phyloP scores from a whole-genome alignment of 2,797 vertebrate species.

The Chrosomus eos region DNA sequence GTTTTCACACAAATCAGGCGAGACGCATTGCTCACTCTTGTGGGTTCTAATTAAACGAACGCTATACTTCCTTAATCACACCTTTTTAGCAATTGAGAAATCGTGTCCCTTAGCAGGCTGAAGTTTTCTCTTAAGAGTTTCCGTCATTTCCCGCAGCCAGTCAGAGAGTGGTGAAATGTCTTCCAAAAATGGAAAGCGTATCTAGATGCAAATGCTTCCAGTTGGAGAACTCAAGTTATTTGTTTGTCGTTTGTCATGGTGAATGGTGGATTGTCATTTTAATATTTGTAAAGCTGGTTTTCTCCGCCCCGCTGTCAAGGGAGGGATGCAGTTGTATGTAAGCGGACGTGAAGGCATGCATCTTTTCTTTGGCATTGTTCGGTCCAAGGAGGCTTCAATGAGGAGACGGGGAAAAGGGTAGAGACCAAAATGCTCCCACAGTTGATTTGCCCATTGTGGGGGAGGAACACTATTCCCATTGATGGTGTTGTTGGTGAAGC shows the following conservation, averaged over 20 bases:
- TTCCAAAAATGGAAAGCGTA: conserved; percentile 6
- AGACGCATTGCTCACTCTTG: conserved; percentile 43
- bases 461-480: conserved; percentile 77
- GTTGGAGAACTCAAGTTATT: conserved; percentile 1
- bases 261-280: not conserved
- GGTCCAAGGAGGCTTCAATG: conserved; percentile 72
- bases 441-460: conserved; percentile 75
- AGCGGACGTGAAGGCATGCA: conserved; percentile 81
- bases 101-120: not conserved
- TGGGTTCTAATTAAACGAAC: conserved; percentile 41
- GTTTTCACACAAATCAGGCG: conserved; percentile 38
- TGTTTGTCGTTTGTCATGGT: conserved; percentile 15
- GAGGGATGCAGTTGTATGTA: conserved; percentile 62
- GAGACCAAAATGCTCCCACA: conserved; percentile 72
- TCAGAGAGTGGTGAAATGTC: not conserved
- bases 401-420: conserved; percentile 60
- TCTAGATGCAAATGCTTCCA: conserved; percentile 3
- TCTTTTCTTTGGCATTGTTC: conserved; percentile 72
- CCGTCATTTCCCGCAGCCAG: not conserved
- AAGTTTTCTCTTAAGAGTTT: conserved; percentile 17
- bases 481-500: conserved; percentile 74
- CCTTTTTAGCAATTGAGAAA: conserved; percentile 24
- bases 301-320: conserved; percentile 52
- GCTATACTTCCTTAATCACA: conserved; percentile 35
- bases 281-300: conserved; percentile 56